Percentiles rank a stretch among this genome's conserved stretches.
Conservation (phyloP, 2,797 vertebrate genomes). For the Aldrovandia affinis region DNA sequence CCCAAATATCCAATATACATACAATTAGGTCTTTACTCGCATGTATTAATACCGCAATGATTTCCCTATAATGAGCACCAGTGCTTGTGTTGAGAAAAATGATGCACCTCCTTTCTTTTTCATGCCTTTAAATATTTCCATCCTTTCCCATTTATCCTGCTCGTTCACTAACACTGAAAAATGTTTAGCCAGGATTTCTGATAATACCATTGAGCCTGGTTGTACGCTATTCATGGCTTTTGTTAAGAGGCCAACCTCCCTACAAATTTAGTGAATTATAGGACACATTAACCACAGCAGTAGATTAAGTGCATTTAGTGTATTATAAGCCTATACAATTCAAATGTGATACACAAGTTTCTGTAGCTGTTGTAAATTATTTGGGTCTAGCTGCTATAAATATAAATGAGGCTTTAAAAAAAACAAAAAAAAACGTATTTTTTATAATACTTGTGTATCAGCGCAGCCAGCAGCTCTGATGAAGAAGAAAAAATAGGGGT, state of each 20-base stretch:
- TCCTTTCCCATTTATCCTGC: neutral
- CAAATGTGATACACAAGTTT: slow-evolving; percentile 20
- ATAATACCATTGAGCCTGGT: neutral
- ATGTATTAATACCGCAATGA: neutral
- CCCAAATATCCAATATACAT: neutral
- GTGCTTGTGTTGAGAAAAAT: neutral
- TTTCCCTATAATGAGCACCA: neutral
- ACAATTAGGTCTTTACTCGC: neutral
- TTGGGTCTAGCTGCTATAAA: neutral
- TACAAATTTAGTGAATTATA: slow-evolving; percentile 6
- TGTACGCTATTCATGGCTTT: neutral
- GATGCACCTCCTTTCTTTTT: neutral
- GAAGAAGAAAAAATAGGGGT: neutral
- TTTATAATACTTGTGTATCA: neutral
- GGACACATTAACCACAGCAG: slow-evolving; percentile 24
- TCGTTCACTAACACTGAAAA: neutral
- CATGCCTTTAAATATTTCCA: neutral
- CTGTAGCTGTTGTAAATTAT: slow-evolving; percentile 24
- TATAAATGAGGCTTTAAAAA: neutral
- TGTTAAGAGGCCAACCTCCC: neutral
- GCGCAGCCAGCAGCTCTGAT: neutral
- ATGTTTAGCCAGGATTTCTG: neutral
- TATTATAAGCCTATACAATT: slow-evolving; percentile 30
- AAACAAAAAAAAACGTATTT: no score
- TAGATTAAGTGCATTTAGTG: slow-evolving; percentile 34